These are phyloP conservation scores for Phytoseiulus persimilis DNA, from an alignment of 2,888 invertebrate genomes.

Conservation along the genomic window DNA sequence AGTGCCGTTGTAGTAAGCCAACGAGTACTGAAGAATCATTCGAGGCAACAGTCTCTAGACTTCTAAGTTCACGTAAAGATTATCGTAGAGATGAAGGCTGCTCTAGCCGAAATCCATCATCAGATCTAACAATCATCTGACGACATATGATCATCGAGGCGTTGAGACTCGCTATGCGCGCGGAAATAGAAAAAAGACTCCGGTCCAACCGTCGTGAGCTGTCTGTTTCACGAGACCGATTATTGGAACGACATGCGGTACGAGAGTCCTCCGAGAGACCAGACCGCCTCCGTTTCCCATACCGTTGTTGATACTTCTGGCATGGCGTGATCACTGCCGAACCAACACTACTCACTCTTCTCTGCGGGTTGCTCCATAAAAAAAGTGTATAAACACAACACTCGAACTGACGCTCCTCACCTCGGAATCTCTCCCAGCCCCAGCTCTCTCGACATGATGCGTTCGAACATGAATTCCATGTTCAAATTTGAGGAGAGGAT, in stretches of 20 bases:
- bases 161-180: not conserved
- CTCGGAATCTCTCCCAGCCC: not conserved
- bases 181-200: not conserved
- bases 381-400: not conserved
- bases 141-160: not conserved
- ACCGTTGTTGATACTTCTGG: not conserved
- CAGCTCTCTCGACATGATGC: not conserved
- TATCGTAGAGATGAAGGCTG: not conserved
- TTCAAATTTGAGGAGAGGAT: too few relatives aligned
- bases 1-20: not conserved
- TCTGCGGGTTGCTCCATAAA: not conserved
- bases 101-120: too few relatives aligned
- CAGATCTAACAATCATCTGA: too few relatives aligned
- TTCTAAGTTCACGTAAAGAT: not conserved
- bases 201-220: not conserved
- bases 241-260: not conserved
- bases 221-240: not conserved
- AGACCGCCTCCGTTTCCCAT: not conserved
- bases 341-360: not conserved
- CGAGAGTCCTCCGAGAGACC: not conserved
- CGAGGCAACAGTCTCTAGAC: not conserved
- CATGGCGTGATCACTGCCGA: not conserved
- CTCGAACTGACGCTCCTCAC: not conserved
- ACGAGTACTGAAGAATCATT: not conserved
- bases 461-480: not conserved